phyloP scores from a whole-genome alignment of 2,888 invertebrate species.

The Acronicta leporina region DNA sequence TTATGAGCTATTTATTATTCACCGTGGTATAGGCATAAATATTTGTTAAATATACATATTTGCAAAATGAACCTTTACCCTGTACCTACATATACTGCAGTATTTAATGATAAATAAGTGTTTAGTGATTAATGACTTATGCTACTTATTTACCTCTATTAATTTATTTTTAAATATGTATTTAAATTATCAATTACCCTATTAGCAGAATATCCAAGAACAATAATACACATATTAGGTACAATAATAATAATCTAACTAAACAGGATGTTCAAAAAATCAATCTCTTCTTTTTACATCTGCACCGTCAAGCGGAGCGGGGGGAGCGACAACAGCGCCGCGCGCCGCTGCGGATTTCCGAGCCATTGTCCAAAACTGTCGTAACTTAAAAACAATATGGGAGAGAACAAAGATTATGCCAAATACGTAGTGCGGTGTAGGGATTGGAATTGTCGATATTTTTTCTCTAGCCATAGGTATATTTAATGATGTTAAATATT shows the following conservation, averaged over 20 bases:
- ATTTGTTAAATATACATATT: background rate
- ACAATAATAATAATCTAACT: too few species aligned
- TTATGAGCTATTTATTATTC: slow-evolving; percentile 16
- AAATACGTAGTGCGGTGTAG: slow-evolving; percentile 50
- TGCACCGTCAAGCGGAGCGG: slow-evolving; percentile 36
- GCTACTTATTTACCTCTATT: too few species aligned
- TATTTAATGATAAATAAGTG: too few species aligned
- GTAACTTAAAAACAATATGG: slow-evolving; percentile 84
- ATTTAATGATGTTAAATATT: background rate
- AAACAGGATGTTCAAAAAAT: slow-evolving; percentile 48
- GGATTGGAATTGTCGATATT: background rate
- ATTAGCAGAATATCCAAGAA: too few species aligned
- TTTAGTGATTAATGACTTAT: too few species aligned
- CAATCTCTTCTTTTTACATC: slow-evolving; percentile 50
- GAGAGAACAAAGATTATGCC: slow-evolving; percentile 63
- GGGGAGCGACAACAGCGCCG: slow-evolving; percentile 49
- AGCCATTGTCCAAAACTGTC: slow-evolving; percentile 79
- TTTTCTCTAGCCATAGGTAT: slow-evolving; percentile 7
- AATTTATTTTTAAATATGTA: too few species aligned
- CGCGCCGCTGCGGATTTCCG: slow-evolving; percentile 68
- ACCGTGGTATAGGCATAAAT: slow-evolving; percentile 8
- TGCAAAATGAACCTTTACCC: too few species aligned
- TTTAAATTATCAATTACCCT: background rate
- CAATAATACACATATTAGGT: too few species aligned
- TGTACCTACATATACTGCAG: too few species aligned